Evolutionary conservation across 2,113 vertebrate genomes (phyloP), one percentile per base, ranked within the genome.

Genomic region (Lophura nycthemera): DNA sequence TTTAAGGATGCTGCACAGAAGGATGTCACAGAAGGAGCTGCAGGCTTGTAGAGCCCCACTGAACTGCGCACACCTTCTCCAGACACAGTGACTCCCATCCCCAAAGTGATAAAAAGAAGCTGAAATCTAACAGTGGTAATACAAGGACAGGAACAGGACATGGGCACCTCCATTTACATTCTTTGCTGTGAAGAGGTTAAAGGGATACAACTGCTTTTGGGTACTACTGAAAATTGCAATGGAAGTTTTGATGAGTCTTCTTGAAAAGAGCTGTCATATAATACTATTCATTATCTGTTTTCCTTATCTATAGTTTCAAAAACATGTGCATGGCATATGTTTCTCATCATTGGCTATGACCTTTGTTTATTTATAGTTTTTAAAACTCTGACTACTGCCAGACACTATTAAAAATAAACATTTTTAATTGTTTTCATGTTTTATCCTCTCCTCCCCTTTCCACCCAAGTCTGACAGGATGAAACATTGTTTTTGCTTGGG

Each of bases 351-450:
- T 92, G 82, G 73, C 76, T 93, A 34, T 87, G 93, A 95, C 83
- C 79, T 91, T 90, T 95, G 93, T 96, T 97, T 97, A 94, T 97
- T 96, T 97, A 92, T 93, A 95, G 88, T 89, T 96, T 95, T 82
- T 36, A 89, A 96, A 96, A 83, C 76, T 92, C 83, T 90, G 92
- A 93, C 95, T 95, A 90, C 93, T 96, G 95, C 96, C 95, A 97
- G 96, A 96, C 88, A 94, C 86, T 90, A 93, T 96, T 88, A 90
- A 96, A 97, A 97, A 96, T 93, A 97, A 97, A 96, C 97, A 93
- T 92, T 93, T 93, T 96, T 94, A 96, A 95, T 96, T 97, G 94
- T 97, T 95, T 95, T 96, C 94, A 91, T 94, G 83, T 95, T 96
- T 96, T 96, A 70, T 89, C 65, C 66, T 93, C 80, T 75, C 50